phyloP scores from a whole-genome alignment of 2,888 invertebrate genomes.

The Chymomyza amoena region DNA sequence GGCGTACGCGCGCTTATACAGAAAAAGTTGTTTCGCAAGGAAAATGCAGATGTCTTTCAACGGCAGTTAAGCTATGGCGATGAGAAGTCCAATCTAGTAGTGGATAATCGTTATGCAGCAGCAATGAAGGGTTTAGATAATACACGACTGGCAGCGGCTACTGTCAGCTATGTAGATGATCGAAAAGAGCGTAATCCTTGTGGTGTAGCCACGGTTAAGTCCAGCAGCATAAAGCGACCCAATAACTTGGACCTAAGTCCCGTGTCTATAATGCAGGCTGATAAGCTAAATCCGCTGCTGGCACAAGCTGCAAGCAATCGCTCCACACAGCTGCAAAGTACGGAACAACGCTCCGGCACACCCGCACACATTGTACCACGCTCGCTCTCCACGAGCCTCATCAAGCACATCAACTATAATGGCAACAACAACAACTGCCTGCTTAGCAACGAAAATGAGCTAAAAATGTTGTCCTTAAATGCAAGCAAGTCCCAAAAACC shows the following conservation, averaged over 20 bases:
- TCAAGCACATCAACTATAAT: slow-evolving; percentile 57
- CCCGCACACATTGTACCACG: slow-evolving; percentile 73
- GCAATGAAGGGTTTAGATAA: slow-evolving; percentile 52
- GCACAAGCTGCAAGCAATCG: slow-evolving; percentile 15
- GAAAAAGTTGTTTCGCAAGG: slow-evolving; percentile 77
- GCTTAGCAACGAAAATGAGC: slow-evolving; percentile 55
- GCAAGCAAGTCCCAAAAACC: slow-evolving; percentile 16
- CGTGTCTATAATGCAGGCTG: slow-evolving; percentile 30
- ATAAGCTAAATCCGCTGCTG: slow-evolving; percentile 43
- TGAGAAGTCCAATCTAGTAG: slow-evolving; percentile 78
- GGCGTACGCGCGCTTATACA: slow-evolving; percentile 78
- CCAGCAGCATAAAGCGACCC: slow-evolving; percentile 52
- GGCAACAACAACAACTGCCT: slow-evolving; percentile 35
- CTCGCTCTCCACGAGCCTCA: slow-evolving; percentile 67
- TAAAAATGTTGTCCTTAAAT: slow-evolving; percentile 42
- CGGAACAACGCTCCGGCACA: slow-evolving; percentile 61
- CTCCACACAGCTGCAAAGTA: slow-evolving; percentile 53
- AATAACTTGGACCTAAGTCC: slow-evolving; percentile 77
- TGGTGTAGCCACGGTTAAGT: slow-evolving; percentile 5
- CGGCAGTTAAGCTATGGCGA: slow-evolving; percentile 58
- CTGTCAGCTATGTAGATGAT: slow-evolving; percentile 43
- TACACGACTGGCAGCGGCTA: slow-evolving; percentile 28
- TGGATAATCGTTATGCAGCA: slow-evolving; percentile 59
- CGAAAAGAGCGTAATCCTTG: slow-evolving; percentile 26
- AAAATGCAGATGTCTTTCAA: slow-evolving; percentile 56